These are phyloP conservation scores for Onthophagus sagittarius DNA, from an alignment of 2,888 invertebrate genomes.

Conservation along the genomic window DNA sequence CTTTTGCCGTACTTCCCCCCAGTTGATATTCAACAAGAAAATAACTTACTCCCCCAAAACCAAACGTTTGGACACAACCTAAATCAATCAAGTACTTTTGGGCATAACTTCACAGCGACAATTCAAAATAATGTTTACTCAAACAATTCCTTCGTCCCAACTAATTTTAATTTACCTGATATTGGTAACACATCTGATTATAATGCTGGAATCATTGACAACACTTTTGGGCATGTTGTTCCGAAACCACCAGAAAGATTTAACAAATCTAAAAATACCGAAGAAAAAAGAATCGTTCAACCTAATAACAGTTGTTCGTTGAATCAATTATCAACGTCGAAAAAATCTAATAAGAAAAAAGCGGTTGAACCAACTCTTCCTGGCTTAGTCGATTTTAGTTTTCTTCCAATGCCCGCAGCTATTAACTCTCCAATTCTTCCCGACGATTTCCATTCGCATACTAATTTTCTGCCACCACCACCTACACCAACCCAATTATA, in stretches of 20 bases:
- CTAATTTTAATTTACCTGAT: conserved; percentile 28
- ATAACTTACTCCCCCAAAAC: conserved; percentile 40
- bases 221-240: conserved; percentile 18
- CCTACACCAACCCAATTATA: conserved; percentile 39
- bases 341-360: conserved; percentile 36
- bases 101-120: conserved; percentile 35
- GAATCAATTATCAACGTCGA: conserved; percentile 7
- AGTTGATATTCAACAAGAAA: conserved; percentile 43
- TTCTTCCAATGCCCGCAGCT: conserved; percentile 44
- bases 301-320: conserved; percentile 17
- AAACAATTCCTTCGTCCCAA: conserved; percentile 39
- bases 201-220: conserved; percentile 25
- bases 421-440: conserved; percentile 47
- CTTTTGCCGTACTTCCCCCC: conserved; percentile 45
- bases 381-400: conserved; percentile 43
- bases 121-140: conserved; percentile 40
- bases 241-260: background rate
- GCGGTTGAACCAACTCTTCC: conserved; percentile 33
- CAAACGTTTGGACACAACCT: conserved; percentile 37
- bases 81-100: conserved; percentile 30
- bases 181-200: conserved; percentile 31
- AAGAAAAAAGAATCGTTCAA: conserved; percentile 20
- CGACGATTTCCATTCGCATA: conserved; percentile 46
- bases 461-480: conserved; percentile 43
- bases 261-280: background rate